Conservation (phyloP, 2,797 vertebrate species). For the Hypotaenidia philippensis region DNA sequence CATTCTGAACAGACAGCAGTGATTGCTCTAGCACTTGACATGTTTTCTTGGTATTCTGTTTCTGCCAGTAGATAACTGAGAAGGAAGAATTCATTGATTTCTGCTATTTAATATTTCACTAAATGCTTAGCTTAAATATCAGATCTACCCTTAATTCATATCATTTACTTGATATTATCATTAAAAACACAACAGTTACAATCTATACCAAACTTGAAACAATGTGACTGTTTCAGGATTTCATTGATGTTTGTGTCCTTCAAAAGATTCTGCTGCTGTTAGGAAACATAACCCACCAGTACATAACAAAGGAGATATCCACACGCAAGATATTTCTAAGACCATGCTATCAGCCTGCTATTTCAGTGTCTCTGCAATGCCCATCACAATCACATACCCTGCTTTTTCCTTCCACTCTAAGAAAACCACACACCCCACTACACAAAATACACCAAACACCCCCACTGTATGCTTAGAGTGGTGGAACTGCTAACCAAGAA, state of each 20-base stretch:
- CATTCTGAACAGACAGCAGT: not conserved
- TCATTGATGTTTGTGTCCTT: not conserved
- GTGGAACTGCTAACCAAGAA: not conserved
- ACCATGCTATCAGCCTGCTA: not conserved
- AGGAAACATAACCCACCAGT: not conserved
- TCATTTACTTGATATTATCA: not conserved
- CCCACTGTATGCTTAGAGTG: accelerated
- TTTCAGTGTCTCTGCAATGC: not conserved
- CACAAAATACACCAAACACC: not conserved
- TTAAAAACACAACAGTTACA: constrained; percentile 24
- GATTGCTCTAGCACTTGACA: not conserved
- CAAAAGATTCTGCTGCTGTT: not conserved
- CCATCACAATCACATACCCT: not conserved
- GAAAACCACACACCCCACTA: not conserved
- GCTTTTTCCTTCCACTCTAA: not conserved
- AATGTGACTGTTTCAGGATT: not conserved
- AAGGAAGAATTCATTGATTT: constrained; percentile 2
- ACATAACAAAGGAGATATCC: not conserved
- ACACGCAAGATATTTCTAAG: not conserved
- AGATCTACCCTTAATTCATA: constrained; percentile 12
- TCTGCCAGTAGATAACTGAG: not conserved
- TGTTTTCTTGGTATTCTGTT: not conserved
- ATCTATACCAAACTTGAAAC: not conserved
- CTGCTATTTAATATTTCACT: constrained; percentile 9
- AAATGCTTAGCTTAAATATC: not conserved